A percentile compares a stretch with the other conserved stretches of the same genome.
Evolutionary conservation across 2,888 invertebrate species (phyloP).

Genomic region (Tiliacea aurago): DNA sequence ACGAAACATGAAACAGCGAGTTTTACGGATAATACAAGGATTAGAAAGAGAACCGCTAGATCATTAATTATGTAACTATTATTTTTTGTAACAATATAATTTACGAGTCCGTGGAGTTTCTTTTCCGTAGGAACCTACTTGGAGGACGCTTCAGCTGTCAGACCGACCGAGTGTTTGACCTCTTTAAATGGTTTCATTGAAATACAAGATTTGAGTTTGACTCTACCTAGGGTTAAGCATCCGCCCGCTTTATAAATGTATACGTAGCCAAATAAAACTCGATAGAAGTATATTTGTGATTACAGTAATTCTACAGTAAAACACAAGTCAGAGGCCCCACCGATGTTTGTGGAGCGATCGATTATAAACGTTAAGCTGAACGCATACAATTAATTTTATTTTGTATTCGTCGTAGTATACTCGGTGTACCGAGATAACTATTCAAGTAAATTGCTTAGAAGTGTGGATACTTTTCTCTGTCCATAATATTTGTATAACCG

Average conservation of each 20-base stretch:
- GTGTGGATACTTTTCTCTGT: too few species aligned
- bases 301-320: background rate
- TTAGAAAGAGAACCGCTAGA: conserved; percentile 7
- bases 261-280: background rate
- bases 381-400: background rate
- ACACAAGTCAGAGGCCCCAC: background rate
- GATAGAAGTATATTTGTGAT: background rate
- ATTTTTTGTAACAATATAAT: background rate
- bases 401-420: background rate
- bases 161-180: too few species aligned
- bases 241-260: too few species aligned
- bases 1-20: conserved; percentile 9
- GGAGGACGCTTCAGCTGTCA: too few species aligned
- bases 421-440: too few species aligned
- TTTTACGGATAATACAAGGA: conserved; percentile 16
- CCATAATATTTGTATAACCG: background rate
- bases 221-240: background rate
- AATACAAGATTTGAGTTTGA: background rate
- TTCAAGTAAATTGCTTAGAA: too few species aligned
- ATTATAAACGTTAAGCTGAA: background rate
- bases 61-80: background rate
- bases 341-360: too few species aligned
- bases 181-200: background rate
- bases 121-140: background rate
- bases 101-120: background rate